These are phyloP conservation scores for Passer domesticus DNA, from an alignment of 2,113 vertebrate species.

Conservation along the genomic window DNA sequence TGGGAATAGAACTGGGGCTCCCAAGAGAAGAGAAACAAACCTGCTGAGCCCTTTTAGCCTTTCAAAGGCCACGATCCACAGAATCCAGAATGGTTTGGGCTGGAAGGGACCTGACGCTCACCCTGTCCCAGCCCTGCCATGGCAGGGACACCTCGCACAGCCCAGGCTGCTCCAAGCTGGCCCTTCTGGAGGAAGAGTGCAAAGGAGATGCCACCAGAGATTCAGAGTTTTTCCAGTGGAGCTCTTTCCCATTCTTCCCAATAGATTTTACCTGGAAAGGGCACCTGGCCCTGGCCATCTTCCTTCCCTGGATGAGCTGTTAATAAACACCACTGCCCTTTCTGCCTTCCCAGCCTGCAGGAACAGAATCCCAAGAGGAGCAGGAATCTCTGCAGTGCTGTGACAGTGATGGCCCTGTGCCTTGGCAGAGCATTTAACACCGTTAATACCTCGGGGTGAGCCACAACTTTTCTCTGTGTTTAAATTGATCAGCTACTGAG, in stretches of 20 bases:
- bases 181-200: neutral
- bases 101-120: neutral
- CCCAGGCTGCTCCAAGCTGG: neutral
- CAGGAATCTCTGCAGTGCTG: neutral
- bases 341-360: neutral
- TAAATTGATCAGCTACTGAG: neutral
- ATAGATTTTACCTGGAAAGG: neutral
- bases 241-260: neutral
- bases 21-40: neutral
- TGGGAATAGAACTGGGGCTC: neutral
- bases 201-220: neutral
- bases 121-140: neutral
- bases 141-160: neutral
- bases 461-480: neutral
- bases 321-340: neutral
- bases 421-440: neutral
- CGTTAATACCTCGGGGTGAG: neutral
- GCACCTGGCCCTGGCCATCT: neutral
- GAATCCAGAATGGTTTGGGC: neutral
- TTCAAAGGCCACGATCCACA: neutral
- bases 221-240: neutral
- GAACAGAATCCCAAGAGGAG: neutral
- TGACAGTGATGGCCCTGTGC: neutral
- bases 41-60: neutral
- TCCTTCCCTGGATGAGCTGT: neutral